phyloP scores from a whole-genome alignment of 1,140 invertebrate species.

The Hylyphantes graminicola region DNA sequence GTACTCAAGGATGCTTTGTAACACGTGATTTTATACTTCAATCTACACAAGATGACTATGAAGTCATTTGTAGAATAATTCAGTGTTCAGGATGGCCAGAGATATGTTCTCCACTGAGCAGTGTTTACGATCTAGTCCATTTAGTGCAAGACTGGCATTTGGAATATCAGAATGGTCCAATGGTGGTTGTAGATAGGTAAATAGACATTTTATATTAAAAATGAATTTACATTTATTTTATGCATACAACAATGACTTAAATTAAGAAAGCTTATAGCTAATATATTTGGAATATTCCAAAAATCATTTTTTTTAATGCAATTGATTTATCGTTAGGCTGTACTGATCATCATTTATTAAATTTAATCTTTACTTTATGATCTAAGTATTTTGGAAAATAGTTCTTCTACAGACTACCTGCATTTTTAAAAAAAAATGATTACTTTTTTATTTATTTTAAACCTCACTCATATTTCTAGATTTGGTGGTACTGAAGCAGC shows the following conservation, averaged over 20 bases:
- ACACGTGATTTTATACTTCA: conserved; percentile 69
- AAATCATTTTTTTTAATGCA: too few species aligned
- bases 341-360: too few species aligned
- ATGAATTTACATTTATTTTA: neutral
- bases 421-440: conserved; percentile 19
- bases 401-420: neutral
- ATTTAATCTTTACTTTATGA: too few species aligned
- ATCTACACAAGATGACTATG: conserved; percentile 87
- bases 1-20: conserved; percentile 67
- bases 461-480: conserved; percentile 68
- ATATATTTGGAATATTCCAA: too few species aligned
- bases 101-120: conserved; percentile 71
- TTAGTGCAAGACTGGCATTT: conserved; percentile 82
- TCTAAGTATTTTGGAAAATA: too few species aligned
- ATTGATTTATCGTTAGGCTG: too few species aligned
- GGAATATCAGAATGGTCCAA: conserved; percentile 89
- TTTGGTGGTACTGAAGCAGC: conserved; percentile 87
- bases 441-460: neutral
- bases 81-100: conserved; percentile 84
- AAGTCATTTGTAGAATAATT: conserved; percentile 88
- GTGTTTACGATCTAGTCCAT: conserved; percentile 77
- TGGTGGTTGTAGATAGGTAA: conserved; percentile 93
- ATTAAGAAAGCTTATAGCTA: too few species aligned
- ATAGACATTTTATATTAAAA: conserved; percentile 62
- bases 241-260: too few species aligned